phyloP scores from a whole-genome alignment of 1,140 invertebrate species.

The Thaumetopoea pityocampa region DNA sequence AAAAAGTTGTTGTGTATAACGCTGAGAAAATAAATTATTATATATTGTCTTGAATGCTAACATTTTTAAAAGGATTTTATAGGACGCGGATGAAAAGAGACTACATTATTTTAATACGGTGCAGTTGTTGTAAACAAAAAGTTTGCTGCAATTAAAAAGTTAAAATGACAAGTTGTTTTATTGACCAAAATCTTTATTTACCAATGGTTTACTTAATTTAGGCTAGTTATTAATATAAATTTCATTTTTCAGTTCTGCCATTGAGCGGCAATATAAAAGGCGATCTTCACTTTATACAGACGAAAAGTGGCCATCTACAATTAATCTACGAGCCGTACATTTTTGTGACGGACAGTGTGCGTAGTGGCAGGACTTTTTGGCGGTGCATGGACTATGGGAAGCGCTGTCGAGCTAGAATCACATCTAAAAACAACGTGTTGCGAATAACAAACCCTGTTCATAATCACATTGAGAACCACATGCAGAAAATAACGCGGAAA shows the following conservation, averaged over 20 bases:
- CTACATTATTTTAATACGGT: no score
- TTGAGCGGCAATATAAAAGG: conserved; percentile 45
- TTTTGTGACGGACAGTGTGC: conserved; percentile 66
- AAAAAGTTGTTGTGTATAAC: no score
- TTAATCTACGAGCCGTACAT: conserved; percentile 67
- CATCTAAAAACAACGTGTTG: conserved; percentile 63
- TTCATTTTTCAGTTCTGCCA: conserved; percentile 56
- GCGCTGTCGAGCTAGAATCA: conserved; percentile 62
- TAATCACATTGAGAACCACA: conserved; percentile 57
- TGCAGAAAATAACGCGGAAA: conserved; percentile 58
- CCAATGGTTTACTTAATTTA: no score
- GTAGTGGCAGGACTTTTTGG: conserved; percentile 68
- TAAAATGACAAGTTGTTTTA: no score
- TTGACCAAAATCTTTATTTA: no score
- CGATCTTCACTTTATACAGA: conserved; percentile 67
- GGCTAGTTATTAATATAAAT: no score
- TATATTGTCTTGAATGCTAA: no score
- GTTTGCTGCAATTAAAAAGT: no score
- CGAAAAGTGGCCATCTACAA: conserved; percentile 65
- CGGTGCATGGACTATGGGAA: conserved; percentile 67
- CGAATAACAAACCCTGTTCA: conserved; percentile 61
- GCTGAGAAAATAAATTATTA: no score
- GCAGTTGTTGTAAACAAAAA: no score
- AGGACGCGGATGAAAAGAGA: no score
- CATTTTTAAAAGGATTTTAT: no score